These are phyloP conservation scores for Saguinus midas DNA, from an alignment of 2,113 vertebrate species.

Conservation along the genomic window DNA sequence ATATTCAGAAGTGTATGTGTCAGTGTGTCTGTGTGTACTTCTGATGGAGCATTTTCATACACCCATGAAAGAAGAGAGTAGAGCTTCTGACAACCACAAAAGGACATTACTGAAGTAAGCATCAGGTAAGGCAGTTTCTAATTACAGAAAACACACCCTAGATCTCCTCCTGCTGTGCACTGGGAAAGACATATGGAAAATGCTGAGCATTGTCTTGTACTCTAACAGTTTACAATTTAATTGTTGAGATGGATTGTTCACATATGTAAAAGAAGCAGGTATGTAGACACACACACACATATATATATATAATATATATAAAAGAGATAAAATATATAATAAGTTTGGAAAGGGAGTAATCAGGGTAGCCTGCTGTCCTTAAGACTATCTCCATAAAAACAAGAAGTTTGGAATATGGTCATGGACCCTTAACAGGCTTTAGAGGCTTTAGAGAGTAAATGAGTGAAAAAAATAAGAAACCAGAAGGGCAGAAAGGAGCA, in stretches of 20 bases:
- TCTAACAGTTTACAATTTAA: neutral
- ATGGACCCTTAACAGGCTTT: neutral
- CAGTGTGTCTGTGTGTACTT: neutral
- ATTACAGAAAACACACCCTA: neutral
- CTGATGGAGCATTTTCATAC: neutral
- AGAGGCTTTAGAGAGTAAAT: neutral
- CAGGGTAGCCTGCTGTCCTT: neutral
- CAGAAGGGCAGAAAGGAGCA: neutral
- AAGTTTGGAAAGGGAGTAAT: neutral
- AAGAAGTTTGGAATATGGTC: neutral
- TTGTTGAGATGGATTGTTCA: neutral
- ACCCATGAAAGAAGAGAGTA: neutral
- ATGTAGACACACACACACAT: no score
- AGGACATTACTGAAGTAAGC: neutral
- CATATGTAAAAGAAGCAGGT: neutral
- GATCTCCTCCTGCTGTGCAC: neutral
- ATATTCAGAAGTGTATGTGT: neutral
- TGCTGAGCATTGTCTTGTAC: no score
- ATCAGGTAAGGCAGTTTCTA: neutral
- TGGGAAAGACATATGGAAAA: neutral
- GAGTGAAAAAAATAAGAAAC: neutral
- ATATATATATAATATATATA: no score
- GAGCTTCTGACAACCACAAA: neutral
- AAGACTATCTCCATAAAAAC: neutral
- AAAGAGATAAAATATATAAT: neutral